Evolutionary conservation across 2,797 vertebrate species (phyloP), one percentile per base, ranked within the genome.

Genomic region (Falco cherrug): DNA sequence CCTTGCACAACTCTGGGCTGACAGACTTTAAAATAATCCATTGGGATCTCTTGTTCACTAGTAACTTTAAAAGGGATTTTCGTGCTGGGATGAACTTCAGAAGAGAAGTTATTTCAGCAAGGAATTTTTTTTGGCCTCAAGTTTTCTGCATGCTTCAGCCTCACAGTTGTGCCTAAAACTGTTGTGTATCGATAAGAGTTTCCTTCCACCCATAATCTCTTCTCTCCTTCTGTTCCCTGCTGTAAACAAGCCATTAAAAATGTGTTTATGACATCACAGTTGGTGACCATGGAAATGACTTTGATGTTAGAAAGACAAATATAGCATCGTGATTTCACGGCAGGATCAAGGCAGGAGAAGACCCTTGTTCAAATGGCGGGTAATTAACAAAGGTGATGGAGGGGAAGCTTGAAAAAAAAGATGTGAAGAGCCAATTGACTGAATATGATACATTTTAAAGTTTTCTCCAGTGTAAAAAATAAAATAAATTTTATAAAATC

Each of bases 181-280:
- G 96, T 76, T 93, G 84, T 88, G 73, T 68, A 94, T 96, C n/a
- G 90, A 96, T 96, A 96, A 96, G 92, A 91, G 39, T 92, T 96
- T 93, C 76, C 89, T 94, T 93, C 87, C 70, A 91, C 73, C 69
- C 93, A 60, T 96, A 95, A 96, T 97, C 95, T 97, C 74, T 69
- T 86, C 60, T 81, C 82, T 96, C 95, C 94, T 95, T 97, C 96
- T 96, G 96, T 93, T 97, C 92, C 71, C 87, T 88, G 92, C 84
- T 96, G 90, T 94, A 97, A 97, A 96, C 89, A 94, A 95, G 82
- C 94, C 96, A 94, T 96, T 97, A 93, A 97, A 97, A 95, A 94
- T 96, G 92, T 97, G 94, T 96, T 97, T 97, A 97, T 97, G 97
- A 94, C 96, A 97, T 96, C 97, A 96, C 97, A 95, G 97, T 95